These are phyloP conservation scores for Acronicta leporina DNA, from an alignment of 2,888 invertebrate genomes.

Conservation along the genomic window DNA sequence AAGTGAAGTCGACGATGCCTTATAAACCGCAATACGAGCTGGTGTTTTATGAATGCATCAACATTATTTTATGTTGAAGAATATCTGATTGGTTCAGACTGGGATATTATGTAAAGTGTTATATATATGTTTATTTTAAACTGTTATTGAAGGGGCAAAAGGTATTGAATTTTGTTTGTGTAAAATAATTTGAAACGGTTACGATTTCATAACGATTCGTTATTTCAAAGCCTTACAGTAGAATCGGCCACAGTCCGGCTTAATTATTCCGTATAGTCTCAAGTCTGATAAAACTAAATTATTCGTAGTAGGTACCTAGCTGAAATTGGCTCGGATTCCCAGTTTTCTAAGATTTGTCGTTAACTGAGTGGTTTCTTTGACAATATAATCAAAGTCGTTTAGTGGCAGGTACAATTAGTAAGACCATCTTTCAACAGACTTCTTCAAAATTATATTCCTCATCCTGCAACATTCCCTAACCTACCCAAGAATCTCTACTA, in stretches of 20 bases:
- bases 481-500: no score
- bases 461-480: no score
- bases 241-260: slow-evolving; percentile 1
- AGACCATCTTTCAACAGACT: no score
- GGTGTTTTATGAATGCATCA: slow-evolving; percentile 26
- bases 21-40: slow-evolving; percentile 19
- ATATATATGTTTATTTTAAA: slow-evolving; percentile 26
- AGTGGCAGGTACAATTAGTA: no score
- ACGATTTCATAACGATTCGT: background rate
- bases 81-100: slow-evolving; percentile 19
- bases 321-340: no score
- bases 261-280: background rate
- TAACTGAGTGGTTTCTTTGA: no score
- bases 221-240: background rate
- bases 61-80: slow-evolving; percentile 36
- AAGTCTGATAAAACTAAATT: no score
- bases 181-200: background rate
- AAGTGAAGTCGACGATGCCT: slow-evolving; percentile 4
- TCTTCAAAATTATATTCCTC: no score
- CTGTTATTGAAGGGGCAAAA: slow-evolving; percentile 1
- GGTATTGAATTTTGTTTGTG: slow-evolving; percentile 4
- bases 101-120: slow-evolving; percentile 16
- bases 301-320: no score
- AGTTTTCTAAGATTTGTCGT: no score
- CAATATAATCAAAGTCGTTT: no score